A percentile compares a stretch with the other conserved stretches of the same genome.
phyloP scores from a whole-genome alignment of 2,797 vertebrate species.

The Eulemur mongoz region DNA sequence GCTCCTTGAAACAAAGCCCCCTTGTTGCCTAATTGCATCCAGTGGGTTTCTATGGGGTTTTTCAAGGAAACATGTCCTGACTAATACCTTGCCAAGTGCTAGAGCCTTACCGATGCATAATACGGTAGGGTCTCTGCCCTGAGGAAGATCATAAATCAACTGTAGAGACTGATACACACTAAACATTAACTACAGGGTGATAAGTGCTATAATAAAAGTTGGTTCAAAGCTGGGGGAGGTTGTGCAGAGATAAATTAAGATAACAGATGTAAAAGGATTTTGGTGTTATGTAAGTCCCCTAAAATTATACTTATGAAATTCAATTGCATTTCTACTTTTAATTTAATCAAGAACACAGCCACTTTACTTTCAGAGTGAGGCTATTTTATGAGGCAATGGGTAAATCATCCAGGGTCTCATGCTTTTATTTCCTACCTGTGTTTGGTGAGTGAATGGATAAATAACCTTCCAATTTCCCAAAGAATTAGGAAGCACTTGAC shows the following conservation, averaged over 20 bases:
- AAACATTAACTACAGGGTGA: constrained; percentile 51
- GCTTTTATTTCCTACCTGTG: background rate
- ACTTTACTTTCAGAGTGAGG: background rate
- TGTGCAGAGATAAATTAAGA: constrained; percentile 12
- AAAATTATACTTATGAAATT: background rate
- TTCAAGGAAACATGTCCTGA: background rate
- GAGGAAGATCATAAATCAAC: constrained; percentile 53
- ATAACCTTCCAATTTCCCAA: background rate
- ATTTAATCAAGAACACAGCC: background rate
- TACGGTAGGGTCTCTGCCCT: background rate
- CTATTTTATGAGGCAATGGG: background rate
- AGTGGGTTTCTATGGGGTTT: background rate
- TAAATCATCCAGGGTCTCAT: background rate
- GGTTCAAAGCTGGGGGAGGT: background rate
- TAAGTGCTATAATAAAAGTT: constrained; percentile 36
- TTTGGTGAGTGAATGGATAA: background rate
- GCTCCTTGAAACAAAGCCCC: constrained; percentile 29
- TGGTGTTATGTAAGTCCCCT: background rate
- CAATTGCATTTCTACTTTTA: background rate
- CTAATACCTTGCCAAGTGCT: background rate
- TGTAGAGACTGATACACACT: background rate
- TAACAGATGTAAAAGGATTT: constrained; percentile 23
- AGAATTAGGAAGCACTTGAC: background rate
- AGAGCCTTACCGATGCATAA: background rate
- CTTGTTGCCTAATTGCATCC: background rate